Evolutionary conservation across 2,797 vertebrate species (phyloP).

Genomic region (Siniperca obscura): DNA sequence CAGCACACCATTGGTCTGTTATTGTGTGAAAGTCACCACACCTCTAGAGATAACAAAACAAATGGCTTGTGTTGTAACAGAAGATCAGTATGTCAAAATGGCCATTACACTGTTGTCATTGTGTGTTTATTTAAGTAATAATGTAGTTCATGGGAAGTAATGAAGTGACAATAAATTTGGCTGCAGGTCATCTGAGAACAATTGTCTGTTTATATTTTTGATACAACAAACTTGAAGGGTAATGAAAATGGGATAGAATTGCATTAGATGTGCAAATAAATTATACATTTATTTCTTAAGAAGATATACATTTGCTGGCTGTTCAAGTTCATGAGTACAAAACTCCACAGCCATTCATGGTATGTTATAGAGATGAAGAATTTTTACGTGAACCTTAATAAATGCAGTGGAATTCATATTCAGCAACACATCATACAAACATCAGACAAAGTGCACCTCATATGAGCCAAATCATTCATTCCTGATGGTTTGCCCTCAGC

Average conservation of each 20-base stretch:
- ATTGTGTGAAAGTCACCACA: constrained; percentile 16
- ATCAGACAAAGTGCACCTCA: background rate
- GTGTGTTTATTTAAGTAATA: background rate
- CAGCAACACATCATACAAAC: background rate
- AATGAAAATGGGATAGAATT: background rate
- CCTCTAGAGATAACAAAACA: background rate
- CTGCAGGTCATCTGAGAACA: background rate
- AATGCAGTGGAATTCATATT: background rate
- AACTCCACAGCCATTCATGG: background rate
- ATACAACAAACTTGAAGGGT: background rate
- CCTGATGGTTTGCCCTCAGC: background rate
- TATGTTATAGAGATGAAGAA: too few relatives aligned
- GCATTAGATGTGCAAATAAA: background rate
- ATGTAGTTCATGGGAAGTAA: background rate
- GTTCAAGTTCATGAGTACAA: background rate
- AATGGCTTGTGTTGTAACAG: background rate
- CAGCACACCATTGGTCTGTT: background rate
- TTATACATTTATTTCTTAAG: background rate
- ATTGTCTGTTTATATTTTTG: background rate
- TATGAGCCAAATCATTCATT: background rate
- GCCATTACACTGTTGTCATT: background rate
- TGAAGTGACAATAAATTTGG: background rate
- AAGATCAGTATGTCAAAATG: background rate
- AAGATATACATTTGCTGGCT: background rate
- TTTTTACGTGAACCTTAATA: background rate